phyloP scores from a whole-genome alignment of 2,797 vertebrate species.

The Antennarius maculatus region DNA sequence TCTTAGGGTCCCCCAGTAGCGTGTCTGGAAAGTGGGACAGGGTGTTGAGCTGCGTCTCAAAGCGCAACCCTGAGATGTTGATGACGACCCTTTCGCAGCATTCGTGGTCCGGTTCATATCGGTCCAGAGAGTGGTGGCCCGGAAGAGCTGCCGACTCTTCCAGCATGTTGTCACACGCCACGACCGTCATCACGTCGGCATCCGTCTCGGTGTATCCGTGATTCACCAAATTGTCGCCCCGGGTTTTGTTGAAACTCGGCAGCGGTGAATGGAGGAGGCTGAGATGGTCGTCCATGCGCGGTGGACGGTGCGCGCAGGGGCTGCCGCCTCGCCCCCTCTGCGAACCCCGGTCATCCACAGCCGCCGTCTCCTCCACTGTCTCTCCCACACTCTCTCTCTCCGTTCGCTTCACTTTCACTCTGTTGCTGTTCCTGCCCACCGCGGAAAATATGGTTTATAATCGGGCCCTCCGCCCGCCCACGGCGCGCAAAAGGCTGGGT shows the following conservation, averaged over 20 bases:
- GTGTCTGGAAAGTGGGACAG: constrained; percentile 97
- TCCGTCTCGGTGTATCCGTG: constrained; percentile 87
- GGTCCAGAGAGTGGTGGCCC: constrained; percentile 83
- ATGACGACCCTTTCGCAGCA: constrained; percentile 98
- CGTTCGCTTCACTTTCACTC: constrained; percentile 63
- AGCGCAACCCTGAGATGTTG: constrained; percentile 96
- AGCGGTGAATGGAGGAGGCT: constrained; percentile 91
- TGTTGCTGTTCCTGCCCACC: constrained; percentile 80
- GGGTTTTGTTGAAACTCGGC: constrained; percentile 80
- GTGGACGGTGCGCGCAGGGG: constrained; percentile 77
- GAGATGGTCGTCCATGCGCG: constrained; percentile 91
- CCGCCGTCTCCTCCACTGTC: constrained; percentile 61
- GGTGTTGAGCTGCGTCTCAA: constrained; percentile 98
- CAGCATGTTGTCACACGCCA: constrained; percentile 89
- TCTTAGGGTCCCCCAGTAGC: constrained; percentile 94
- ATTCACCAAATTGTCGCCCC: constrained; percentile 85
- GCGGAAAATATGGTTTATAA: constrained; percentile 77
- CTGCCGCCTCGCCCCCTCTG: constrained; percentile 82
- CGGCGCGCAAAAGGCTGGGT: constrained; percentile 54
- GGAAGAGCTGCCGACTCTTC: constrained; percentile 88
- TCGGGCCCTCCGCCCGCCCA: constrained; percentile 78
- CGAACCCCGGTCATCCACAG: constrained; percentile 75
- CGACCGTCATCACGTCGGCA: constrained; percentile 90
- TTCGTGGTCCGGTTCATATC: constrained; percentile 88
- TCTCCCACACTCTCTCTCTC: constrained; percentile 48